Conservation (phyloP, 1,140 invertebrate genomes). For the Liolophura sinensis region DNA sequence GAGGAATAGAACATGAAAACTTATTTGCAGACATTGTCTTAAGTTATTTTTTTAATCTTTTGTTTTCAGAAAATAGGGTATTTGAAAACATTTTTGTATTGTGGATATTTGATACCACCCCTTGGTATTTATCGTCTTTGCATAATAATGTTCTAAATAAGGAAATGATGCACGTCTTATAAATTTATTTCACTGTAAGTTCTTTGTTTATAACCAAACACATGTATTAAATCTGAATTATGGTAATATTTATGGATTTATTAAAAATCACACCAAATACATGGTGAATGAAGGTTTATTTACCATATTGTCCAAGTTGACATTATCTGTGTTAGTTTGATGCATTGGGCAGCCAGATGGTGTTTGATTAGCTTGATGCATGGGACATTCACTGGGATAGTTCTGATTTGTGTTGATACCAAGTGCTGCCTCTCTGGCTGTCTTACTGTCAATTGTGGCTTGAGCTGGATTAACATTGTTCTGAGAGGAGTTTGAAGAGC, state of each 20-base stretch:
- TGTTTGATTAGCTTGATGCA: slow-evolving; percentile 22
- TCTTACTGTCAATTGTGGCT: slow-evolving; percentile 10
- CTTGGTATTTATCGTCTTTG: too few species aligned
- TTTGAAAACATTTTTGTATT: background rate
- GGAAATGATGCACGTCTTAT: background rate
- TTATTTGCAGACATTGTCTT: too few species aligned
- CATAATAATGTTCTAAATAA: too few species aligned
- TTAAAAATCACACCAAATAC: background rate
- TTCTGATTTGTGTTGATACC: background rate
- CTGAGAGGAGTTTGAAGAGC: slow-evolving; percentile 3
- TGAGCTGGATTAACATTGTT: slow-evolving; percentile 3
- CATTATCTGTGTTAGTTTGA: slow-evolving; percentile 56
- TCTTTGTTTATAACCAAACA: background rate
- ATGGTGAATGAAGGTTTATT: too few species aligned
- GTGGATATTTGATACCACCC: too few species aligned
- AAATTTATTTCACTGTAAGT: background rate
- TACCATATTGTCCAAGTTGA: slow-evolving; percentile 84
- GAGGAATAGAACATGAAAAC: too few species aligned
- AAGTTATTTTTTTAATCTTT: background rate
- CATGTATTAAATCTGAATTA: too few species aligned
- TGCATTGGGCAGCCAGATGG: slow-evolving; percentile 19
- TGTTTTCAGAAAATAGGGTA: background rate
- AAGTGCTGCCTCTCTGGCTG: slow-evolving; percentile 10
- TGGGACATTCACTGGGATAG: slow-evolving; percentile 39
- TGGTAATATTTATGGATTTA: background rate